A percentile compares a stretch with the other conserved stretches of the same genome.
Conservation (phyloP, 2,113 vertebrate genomes). For the Sprattus sprattus region DNA sequence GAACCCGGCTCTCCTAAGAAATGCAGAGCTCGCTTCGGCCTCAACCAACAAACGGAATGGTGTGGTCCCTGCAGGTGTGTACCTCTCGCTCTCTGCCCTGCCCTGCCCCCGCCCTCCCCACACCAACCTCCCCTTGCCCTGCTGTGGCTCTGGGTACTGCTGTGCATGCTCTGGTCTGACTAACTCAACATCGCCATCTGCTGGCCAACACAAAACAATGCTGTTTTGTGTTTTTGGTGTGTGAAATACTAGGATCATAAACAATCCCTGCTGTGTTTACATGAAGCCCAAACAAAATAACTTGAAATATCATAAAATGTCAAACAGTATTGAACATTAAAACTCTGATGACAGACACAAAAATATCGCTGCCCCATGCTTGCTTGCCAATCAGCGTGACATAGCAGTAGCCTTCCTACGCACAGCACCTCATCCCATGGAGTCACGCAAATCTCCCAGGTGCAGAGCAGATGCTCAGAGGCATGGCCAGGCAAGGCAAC, state of each 20-base stretch:
- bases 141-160: neutral
- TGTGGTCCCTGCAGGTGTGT: conserved; percentile 99
- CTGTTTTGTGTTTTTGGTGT: neutral
- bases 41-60: conserved; percentile 99
- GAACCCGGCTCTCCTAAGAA: conserved; percentile 99
- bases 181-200: conserved; percentile 21
- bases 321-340: too few relatives aligned
- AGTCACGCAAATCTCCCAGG: too few relatives aligned
- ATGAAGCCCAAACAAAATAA: too few relatives aligned
- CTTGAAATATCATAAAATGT: too few relatives aligned
- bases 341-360: too few relatives aligned
- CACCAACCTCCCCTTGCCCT: conserved; percentile 48
- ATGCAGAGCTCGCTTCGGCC: conserved; percentile 99
- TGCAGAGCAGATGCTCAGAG: too few relatives aligned
- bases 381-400: too few relatives aligned
- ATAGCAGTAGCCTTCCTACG: too few relatives aligned
- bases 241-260: neutral
- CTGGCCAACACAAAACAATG: neutral
- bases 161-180: conserved; percentile 49
- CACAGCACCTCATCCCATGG: too few relatives aligned
- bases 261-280: neutral
- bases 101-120: conserved; percentile 63
- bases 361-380: too few relatives aligned
- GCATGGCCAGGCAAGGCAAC: neutral
- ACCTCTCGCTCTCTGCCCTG: conserved; percentile 54